Conservation (phyloP, 2,797 vertebrate species). For the Chaetophractus vellerosus region DNA sequence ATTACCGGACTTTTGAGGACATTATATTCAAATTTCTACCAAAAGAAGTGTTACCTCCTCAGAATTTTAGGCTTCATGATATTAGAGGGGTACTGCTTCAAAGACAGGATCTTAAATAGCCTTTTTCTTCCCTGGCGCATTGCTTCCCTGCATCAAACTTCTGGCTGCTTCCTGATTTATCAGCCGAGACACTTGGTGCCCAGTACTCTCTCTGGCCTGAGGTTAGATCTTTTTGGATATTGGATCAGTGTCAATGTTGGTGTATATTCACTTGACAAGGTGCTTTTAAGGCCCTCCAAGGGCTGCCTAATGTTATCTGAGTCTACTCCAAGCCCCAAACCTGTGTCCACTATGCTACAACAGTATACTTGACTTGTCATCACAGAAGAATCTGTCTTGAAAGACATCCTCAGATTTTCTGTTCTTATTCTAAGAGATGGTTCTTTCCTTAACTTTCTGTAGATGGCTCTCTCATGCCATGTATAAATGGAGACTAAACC, state of each 20-base stretch:
- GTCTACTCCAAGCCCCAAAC: background rate
- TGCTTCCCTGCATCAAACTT: background rate
- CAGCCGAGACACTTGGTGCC: background rate
- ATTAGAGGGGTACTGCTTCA: background rate
- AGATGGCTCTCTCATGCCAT: conserved; percentile 84
- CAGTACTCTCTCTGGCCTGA: background rate
- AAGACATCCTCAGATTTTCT: background rate
- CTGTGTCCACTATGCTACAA: background rate
- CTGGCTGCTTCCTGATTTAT: background rate
- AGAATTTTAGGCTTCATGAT: background rate
- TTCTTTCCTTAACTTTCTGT: conserved; percentile 82
- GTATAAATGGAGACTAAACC: conserved; percentile 40
- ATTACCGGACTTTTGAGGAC: background rate
- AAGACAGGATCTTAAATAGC: background rate
- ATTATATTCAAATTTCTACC: background rate
- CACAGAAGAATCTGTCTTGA: background rate
- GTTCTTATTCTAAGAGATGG: conserved; percentile 2
- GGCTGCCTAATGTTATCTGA: background rate
- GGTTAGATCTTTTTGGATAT: background rate
- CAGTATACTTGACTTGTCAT: background rate
- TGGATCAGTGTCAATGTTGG: background rate
- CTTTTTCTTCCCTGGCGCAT: background rate
- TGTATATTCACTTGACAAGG: background rate
- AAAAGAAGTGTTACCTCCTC: background rate
- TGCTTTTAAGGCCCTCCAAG: background rate